Percentiles rank a stretch among this genome's conserved stretches.
Evolutionary conservation across 2,888 invertebrate species (phyloP).

Genomic region (Campoplex capitator): DNA sequence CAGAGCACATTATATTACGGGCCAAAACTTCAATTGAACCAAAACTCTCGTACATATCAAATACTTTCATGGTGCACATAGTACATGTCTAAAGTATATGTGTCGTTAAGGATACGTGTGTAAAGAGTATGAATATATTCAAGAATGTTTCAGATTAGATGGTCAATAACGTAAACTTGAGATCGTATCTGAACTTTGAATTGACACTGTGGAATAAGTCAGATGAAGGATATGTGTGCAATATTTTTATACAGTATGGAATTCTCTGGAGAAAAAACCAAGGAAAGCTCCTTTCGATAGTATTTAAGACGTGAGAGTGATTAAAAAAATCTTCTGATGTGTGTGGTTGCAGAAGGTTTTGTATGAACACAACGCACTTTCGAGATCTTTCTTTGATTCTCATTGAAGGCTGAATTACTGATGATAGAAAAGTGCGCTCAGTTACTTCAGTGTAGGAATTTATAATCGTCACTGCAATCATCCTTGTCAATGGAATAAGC

Average conservation of each 20-base stretch:
- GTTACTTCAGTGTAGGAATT: no score
- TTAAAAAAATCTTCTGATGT: no score
- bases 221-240: not conserved
- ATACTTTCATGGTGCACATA: slow-evolving; percentile 1
- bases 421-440: no score
- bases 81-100: not conserved
- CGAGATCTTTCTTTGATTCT: no score
- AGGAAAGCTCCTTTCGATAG: no score
- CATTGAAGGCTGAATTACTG: no score
- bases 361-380: no score
- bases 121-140: not conserved
- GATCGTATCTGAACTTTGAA: not conserved
- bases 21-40: slow-evolving; percentile 1
- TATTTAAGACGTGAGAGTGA: no score
- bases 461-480: no score
- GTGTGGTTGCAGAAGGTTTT: no score
- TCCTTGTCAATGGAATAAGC: no score
- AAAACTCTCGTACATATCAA: slow-evolving; percentile 4
- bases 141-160: not conserved
- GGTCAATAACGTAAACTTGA: not conserved
- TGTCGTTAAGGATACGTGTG: not conserved
- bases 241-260: not conserved
- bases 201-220: not conserved
- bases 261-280: not conserved
- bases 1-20: slow-evolving; percentile 46